Conservation (phyloP, 2,888 invertebrate genomes). For the Lymantria monacha region DNA sequence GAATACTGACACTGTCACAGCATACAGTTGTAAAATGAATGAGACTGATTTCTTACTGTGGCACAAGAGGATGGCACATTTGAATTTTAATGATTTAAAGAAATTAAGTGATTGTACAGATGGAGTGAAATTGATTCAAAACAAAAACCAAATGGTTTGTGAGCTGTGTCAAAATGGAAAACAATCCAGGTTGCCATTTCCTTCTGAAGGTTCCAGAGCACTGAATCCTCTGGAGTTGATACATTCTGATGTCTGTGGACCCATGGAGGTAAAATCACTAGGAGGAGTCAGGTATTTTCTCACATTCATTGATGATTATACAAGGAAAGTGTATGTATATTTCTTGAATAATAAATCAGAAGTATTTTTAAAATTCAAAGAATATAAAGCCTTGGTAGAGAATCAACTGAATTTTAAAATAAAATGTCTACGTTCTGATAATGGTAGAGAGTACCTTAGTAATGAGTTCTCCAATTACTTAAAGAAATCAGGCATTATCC, state of each 20-base stretch:
- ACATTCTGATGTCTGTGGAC: conserved; percentile 20
- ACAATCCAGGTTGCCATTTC: not conserved
- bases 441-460: conserved; percentile 2
- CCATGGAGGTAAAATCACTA: conserved; percentile 15
- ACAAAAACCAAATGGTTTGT: not conserved
- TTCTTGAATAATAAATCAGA: conserved; percentile 5
- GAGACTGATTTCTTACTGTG: conserved; percentile 1
- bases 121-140: not conserved
- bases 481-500: conserved; percentile 4
- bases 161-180: not conserved
- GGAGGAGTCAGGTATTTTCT: conserved; percentile 17
- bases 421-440: conserved; percentile 3
- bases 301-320: conserved; percentile 18
- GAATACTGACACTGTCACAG: not conserved
- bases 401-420: not conserved
- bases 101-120: not conserved
- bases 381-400: conserved; percentile 1
- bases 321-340: conserved; percentile 9
- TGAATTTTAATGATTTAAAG: not conserved
- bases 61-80: conserved; percentile 1
- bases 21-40: conserved; percentile 1
- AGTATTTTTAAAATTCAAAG: conserved; percentile 13
- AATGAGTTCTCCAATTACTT: not conserved
- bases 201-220: not conserved
- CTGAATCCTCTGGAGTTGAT: conserved; percentile 8